These are phyloP conservation scores for Ornithoptera alexandrae DNA, from an alignment of 2,888 invertebrate species.

Conservation along the genomic window DNA sequence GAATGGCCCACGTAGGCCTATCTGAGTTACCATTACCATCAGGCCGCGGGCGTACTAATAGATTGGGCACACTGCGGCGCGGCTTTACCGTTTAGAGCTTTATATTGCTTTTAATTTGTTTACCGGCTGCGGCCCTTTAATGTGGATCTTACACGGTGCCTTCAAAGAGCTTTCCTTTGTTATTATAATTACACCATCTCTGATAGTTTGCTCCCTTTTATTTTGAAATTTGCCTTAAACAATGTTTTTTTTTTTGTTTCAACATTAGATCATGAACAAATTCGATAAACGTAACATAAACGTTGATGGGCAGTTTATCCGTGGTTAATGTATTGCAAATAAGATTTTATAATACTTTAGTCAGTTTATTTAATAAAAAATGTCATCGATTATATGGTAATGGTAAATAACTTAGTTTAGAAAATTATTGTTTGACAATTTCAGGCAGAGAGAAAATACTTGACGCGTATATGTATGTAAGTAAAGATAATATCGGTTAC, in stretches of 20 bases:
- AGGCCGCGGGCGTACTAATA: slow-evolving; percentile 45
- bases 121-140: slow-evolving; percentile 62
- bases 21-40: slow-evolving; percentile 40
- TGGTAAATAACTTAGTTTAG: background rate
- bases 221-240: slow-evolving; percentile 3
- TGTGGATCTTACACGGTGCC: slow-evolving; percentile 55
- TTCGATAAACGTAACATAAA: no score
- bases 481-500: background rate
- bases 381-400: no score
- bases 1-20: slow-evolving; percentile 30
- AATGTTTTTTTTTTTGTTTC: background rate
- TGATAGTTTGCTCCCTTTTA: slow-evolving; percentile 28
- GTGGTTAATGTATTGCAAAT: no score
- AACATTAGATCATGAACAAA: no score
- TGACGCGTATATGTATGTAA: background rate
- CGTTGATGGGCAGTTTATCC: no score
- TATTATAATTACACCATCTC: slow-evolving; percentile 54
- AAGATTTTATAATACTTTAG: no score
- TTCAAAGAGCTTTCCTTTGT: slow-evolving; percentile 57
- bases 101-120: slow-evolving; percentile 69
- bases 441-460: background rate
- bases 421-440: background rate
- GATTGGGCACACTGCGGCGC: slow-evolving; percentile 57
- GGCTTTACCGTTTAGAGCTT: slow-evolving; percentile 58
- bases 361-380: no score